Evolutionary conservation across 2,888 invertebrate genomes (phyloP).

Genomic region (Marasmarcha lunaedactyla): DNA sequence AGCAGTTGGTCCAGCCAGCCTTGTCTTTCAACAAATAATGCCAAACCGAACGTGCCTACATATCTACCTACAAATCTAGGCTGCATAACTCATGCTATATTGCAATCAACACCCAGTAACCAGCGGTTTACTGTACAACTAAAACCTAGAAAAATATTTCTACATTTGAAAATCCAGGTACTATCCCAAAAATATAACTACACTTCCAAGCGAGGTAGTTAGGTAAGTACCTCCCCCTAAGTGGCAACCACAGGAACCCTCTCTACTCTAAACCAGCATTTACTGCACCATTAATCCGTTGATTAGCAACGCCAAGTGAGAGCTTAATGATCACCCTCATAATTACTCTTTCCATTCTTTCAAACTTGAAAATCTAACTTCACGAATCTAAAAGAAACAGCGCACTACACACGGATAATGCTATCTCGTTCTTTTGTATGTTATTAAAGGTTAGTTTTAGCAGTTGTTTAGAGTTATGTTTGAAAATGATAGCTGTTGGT

Average conservation of each 20-base stretch:
- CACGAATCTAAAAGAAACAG: not conserved
- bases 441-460: not conserved
- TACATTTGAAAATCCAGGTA: too few species aligned
- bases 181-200: too few species aligned
- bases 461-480: not conserved
- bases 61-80: too few species aligned
- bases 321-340: conserved; percentile 40
- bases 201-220: too few species aligned
- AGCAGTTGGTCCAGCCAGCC: too few species aligned
- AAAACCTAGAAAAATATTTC: too few species aligned
- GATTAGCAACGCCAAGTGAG: conserved; percentile 42
- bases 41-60: too few species aligned
- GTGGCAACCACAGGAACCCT: not conserved
- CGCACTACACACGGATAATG: not conserved
- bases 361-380: not conserved
- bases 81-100: too few species aligned
- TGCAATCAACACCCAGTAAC: too few species aligned
- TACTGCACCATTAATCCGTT: conserved; percentile 38
- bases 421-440: not conserved
- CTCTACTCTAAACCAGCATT: conserved; percentile 20
- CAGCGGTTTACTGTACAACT: too few species aligned
- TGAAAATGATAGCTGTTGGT: not conserved
- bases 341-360: not conserved
- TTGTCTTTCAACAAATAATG: too few species aligned
- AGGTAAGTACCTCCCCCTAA: not conserved